A percentile compares a stretch with the other conserved stretches of the same genome.
phyloP scores from a whole-genome alignment of 2,888 invertebrate species.

The Hecatera dysodea region DNA sequence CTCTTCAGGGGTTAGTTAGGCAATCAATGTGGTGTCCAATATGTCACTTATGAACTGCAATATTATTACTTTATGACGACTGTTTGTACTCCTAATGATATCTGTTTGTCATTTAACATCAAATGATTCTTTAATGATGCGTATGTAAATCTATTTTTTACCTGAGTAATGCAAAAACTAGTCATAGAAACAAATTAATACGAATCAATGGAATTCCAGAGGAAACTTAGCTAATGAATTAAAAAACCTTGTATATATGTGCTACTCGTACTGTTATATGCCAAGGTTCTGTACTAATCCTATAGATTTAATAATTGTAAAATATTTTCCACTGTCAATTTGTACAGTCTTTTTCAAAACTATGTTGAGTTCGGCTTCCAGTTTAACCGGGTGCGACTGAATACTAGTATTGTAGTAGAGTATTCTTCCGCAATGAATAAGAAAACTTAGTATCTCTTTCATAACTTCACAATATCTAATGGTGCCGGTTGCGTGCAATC shows the following conservation, averaged over 20 bases:
- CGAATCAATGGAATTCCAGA: conserved; percentile 38
- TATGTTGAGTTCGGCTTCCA: too few species aligned
- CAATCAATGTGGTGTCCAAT: conserved; percentile 33
- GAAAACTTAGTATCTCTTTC: too few species aligned
- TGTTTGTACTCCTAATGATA: conserved; percentile 35
- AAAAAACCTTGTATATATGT: neutral
- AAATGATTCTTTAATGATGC: conserved; percentile 56
- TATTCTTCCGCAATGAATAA: too few species aligned
- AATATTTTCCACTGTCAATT: neutral
- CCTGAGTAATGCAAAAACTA: conserved; percentile 31
- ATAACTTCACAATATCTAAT: neutral
- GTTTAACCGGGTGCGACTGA: too few species aligned
- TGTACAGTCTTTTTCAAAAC: neutral
- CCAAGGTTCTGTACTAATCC: neutral
- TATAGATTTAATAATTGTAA: neutral
- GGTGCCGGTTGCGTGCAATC: neutral
- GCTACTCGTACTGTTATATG: neutral
- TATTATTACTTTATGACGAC: conserved; percentile 44
- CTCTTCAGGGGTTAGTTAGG: neutral
- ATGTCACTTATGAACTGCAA: conserved; percentile 15
- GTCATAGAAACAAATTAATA: conserved; percentile 50
- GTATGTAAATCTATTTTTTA: conserved; percentile 55
- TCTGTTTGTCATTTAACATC: conserved; percentile 42
- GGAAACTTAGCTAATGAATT: neutral
- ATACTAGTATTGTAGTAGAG: too few species aligned